A percentile compares a stretch with the other conserved stretches of the same genome.
phyloP scores from a whole-genome alignment of 23 tunicate genomes.

The Phallusia fumigata region DNA sequence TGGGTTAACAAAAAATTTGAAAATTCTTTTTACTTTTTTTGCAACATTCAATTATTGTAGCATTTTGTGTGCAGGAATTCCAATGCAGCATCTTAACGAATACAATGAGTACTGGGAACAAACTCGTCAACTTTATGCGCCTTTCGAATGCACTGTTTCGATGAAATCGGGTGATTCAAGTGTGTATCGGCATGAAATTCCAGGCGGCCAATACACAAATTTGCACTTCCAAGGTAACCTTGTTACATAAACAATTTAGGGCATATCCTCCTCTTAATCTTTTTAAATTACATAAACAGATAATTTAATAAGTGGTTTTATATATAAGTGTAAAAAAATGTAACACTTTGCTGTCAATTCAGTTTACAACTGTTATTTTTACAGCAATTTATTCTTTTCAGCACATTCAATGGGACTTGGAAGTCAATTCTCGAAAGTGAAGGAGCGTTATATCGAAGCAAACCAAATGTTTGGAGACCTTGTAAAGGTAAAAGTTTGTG shows the following conservation, averaged over 20 bases:
- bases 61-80: slow-evolving; percentile 42
- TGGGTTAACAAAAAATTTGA: too few relatives aligned
- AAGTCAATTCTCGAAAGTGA: slow-evolving; percentile 86
- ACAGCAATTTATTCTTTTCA: slow-evolving; percentile 11
- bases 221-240: slow-evolving; percentile 93
- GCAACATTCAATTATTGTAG: too few relatives aligned
- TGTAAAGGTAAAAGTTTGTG: slow-evolving; percentile 58
- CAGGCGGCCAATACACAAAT: slow-evolving; percentile 99
- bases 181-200: slow-evolving; percentile 96
- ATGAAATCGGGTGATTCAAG: slow-evolving; percentile 98
- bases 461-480: slow-evolving; percentile 94
- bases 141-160: slow-evolving; percentile 97
- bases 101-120: slow-evolving; percentile 99
- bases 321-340: too few relatives aligned
- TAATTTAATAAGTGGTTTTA: too few relatives aligned
- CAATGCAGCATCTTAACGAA: slow-evolving; percentile 33
- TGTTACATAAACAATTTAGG: not conserved
- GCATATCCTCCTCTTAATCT: too few relatives aligned
- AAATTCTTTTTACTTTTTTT: too few relatives aligned
- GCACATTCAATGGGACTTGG: slow-evolving; percentile 99
- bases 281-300: too few relatives aligned
- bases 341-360: too few relatives aligned
- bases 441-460: slow-evolving; percentile 85
- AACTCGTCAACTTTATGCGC: slow-evolving; percentile 90
- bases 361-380: too few relatives aligned